Percentiles rank a stretch among this genome's conserved stretches.
Evolutionary conservation across 2,888 invertebrate species (phyloP).

Genomic region (Ichneumon xanthorius): DNA sequence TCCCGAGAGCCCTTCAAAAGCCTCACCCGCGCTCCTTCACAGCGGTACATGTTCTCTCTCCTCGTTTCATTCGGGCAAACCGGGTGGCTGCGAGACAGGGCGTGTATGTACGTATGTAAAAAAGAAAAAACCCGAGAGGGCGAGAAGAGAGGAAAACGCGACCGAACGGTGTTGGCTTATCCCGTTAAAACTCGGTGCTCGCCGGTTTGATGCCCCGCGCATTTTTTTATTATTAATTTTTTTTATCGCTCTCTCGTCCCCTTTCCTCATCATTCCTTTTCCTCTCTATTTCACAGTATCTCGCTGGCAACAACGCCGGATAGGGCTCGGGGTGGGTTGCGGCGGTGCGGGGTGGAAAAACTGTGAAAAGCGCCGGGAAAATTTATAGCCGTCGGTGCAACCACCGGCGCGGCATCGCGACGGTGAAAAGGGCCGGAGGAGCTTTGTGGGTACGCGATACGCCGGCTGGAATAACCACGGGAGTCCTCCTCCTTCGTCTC

Average conservation of each 20-base stretch:
- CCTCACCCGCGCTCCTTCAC: constrained; percentile 34
- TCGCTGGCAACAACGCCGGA: constrained; percentile 38
- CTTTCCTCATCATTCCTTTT: constrained; percentile 20
- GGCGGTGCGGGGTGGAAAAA: constrained; percentile 60
- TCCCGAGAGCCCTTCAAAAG: constrained; percentile 50
- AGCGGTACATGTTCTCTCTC: constrained; percentile 41
- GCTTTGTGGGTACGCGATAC: constrained; percentile 60
- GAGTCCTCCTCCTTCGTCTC: constrained; percentile 35
- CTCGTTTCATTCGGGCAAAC: constrained; percentile 54
- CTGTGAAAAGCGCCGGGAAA: constrained; percentile 71
- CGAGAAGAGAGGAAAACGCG: constrained; percentile 40
- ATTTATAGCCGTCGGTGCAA: constrained; percentile 68
- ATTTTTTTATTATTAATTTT: constrained; percentile 35
- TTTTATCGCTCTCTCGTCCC: constrained; percentile 41
- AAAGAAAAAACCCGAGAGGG: constrained; percentile 22
- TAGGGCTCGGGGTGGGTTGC: background rate
- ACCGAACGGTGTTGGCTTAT: constrained; percentile 68
- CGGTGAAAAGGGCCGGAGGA: constrained; percentile 47
- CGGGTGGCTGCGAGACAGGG: background rate
- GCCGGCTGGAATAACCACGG: constrained; percentile 20
- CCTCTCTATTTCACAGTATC: constrained; percentile 63
- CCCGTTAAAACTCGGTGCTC: constrained; percentile 68
- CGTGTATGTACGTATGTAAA: constrained; percentile 24
- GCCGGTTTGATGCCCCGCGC: constrained; percentile 64
- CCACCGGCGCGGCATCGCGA: constrained; percentile 36